These are phyloP conservation scores for Eumerus sabulonum DNA, from an alignment of 2,888 invertebrate species.

Conservation along the genomic window DNA sequence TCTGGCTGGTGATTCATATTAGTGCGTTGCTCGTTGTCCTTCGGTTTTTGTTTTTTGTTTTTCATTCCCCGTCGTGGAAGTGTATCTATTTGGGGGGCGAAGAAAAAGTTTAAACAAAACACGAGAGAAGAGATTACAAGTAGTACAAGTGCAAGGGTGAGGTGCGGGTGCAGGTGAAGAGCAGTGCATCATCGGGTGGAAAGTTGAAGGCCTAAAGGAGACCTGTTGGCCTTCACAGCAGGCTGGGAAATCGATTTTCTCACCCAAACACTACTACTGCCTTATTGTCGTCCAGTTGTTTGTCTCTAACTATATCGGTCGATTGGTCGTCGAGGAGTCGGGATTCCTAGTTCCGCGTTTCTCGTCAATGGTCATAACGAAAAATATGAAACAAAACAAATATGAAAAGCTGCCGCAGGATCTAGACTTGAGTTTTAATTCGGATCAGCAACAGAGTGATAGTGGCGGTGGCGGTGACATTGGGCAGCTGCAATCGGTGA, in stretches of 20 bases:
- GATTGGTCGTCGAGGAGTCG: neutral
- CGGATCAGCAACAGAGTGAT: slow-evolving; percentile 64
- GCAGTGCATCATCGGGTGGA: slow-evolving; percentile 16
- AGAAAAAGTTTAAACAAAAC: no score
- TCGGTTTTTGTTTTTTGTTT: neutral
- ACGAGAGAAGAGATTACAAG: no score
- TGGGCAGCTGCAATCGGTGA: slow-evolving; percentile 71
- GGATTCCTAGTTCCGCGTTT: slow-evolving; percentile 13
- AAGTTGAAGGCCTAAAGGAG: slow-evolving; percentile 37
- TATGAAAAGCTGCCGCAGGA: slow-evolving; percentile 79
- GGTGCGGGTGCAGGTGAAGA: slow-evolving; percentile 22
- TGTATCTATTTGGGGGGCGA: no score
- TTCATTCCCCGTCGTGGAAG: no score
- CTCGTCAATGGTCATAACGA: slow-evolving; percentile 66
- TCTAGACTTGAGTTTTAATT: slow-evolving; percentile 76
- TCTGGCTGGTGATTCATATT: slow-evolving; percentile 61
- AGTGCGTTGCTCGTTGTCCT: slow-evolving; percentile 16
- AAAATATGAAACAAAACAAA: slow-evolving; percentile 78
- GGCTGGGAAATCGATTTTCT: slow-evolving; percentile 55
- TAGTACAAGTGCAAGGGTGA: slow-evolving; percentile 22
- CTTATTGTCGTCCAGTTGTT: no score
- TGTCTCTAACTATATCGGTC: no score
- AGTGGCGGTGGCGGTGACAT: slow-evolving; percentile 73
- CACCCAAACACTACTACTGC: neutral
- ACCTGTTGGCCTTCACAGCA: slow-evolving; percentile 62